Evolutionary conservation across 1,140 invertebrate genomes (phyloP), one percentile per base, ranked within the genome.

Genomic region (Proctacanthus coquilletti): DNA sequence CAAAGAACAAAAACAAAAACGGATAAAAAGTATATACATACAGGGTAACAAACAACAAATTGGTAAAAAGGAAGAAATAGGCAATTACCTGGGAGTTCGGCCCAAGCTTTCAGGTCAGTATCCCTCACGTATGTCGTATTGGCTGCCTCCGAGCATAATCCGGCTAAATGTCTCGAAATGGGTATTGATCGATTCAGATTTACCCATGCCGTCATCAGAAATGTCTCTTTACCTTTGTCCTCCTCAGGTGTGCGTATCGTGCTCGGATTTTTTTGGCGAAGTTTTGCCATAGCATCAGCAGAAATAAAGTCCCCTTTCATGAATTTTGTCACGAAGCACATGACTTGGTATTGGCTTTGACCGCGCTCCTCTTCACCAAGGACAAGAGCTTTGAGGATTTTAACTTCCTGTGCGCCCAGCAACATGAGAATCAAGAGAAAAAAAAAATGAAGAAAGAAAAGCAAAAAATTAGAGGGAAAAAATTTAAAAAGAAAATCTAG

Each of bases 211-310:
- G 88, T 84, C 71, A 89, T 77, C 1, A 79, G 78, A 39, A 78
- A 76, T 52, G 80, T 84, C 15, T 80, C 73, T 49, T 75, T 73
- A 3, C 83, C 83, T 45, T 77, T 73, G 50, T 93, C 85, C 48
- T 92, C 87, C 56, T 95, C 91, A 1, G 91, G 84, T 1, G 77
- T 75, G 29, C 88, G 64, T 13, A 86, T 72, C 17, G 82, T 80
- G 38, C 77, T 75, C 18, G 81, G 80, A 57, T 84, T 85, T 77
- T 84, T 84, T 69, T 94, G 89, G 63, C 89, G 69, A n/a, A 95
- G 62, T 63, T 94, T 94, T n/a, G 87, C 81, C 84, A 96, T 94
- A 13, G 89, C 89, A 64, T 94, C 91, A 11, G 88, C 82, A 1
- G 88, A 87, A 53, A 95, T 94, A 55, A 94, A 94, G 47, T 92